Base-by-base conservation (phyloP, 2,888 invertebrate genomes). In the Axea sp. region DNA sequence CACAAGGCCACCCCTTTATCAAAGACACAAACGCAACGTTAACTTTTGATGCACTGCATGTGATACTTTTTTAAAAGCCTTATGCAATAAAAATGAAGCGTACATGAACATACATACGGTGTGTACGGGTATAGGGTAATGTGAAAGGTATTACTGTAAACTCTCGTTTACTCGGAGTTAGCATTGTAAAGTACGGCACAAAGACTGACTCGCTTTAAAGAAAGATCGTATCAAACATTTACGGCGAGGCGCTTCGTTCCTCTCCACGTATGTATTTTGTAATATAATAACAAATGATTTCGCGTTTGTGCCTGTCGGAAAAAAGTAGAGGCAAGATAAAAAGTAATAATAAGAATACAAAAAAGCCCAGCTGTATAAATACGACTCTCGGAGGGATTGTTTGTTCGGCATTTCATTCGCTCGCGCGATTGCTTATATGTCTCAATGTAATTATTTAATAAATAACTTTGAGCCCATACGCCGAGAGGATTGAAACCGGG, bases 11-110 rank as follows among this genome's bases (percentile, higher is more conserved):
- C 14, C 49, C 55, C 55, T 72, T 57, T 57, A 53, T 71, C 71
- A 71, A 47, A 71, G 55, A 41, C 41, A 57, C 45, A 57, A 26
- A 57, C 55, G 55, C 37, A 28, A 31, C 47, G 47, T 33, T 67
- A 49, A 31, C 57, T 65, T 59, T 68, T 68, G 67, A 68, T 68
- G 68, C 68, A 43, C 51, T 59, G 37, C 68, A 59, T 59, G 59
- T 49, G 67, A 67, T 67, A 67, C 67, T 57, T 67, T 43, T 67
- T 57, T 49, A 41, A 57, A 67, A 57, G 57, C 31, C 65, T 30
- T 19, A 15, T 47, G 57, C 55, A 55, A 67, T 55, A 47, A 55
- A 67, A 67, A 57, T 57, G 49, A 49, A 41, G 37, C 14, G 43
- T 14, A n/a, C n/a, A n/a, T n/a, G n/a, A 30, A 55, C 45, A 28